Evolutionary conservation across 1,140 invertebrate species (phyloP).

Genomic region (Drosophila truncata): DNA sequence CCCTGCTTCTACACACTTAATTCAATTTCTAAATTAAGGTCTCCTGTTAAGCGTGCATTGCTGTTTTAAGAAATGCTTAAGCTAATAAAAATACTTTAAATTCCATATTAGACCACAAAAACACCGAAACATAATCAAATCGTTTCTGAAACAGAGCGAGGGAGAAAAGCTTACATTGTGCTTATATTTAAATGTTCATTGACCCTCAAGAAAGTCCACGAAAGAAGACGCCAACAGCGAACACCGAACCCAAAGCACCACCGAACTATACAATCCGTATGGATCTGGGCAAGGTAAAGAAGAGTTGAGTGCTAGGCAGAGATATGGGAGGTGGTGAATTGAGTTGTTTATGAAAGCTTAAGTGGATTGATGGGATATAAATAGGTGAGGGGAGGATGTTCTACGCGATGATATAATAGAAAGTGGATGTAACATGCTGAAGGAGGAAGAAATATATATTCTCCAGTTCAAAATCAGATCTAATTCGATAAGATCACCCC

Average conservation of each 20-base stretch:
- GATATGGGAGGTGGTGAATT: not conserved
- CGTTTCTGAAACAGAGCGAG: not conserved
- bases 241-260: conserved; percentile 17
- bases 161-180: conserved; percentile 65
- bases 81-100: conserved; percentile 46
- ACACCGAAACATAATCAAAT: conserved; percentile 51
- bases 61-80: not conserved
- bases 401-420: not conserved
- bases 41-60: not conserved
- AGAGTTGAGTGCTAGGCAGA: not conserved
- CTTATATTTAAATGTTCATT: conserved; percentile 74
- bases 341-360: conserved; percentile 12
- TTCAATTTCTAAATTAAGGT: too few relatives aligned
- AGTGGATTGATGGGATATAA: conserved; percentile 6
- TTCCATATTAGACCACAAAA: conserved; percentile 14
- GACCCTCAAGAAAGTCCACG: conserved; percentile 45
- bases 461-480: not conserved
- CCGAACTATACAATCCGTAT: not conserved
- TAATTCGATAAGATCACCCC: too few relatives aligned
- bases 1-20: not conserved
- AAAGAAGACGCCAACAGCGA: conserved; percentile 34
- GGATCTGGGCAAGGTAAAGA: not conserved
- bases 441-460: not conserved
- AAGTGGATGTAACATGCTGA: not conserved
- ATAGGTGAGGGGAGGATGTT: not conserved